A percentile compares a stretch with the other conserved stretches of the same genome.
Evolutionary conservation across 1,140 invertebrate species (phyloP).

Genomic region (Luehdorfia chinensis): DNA sequence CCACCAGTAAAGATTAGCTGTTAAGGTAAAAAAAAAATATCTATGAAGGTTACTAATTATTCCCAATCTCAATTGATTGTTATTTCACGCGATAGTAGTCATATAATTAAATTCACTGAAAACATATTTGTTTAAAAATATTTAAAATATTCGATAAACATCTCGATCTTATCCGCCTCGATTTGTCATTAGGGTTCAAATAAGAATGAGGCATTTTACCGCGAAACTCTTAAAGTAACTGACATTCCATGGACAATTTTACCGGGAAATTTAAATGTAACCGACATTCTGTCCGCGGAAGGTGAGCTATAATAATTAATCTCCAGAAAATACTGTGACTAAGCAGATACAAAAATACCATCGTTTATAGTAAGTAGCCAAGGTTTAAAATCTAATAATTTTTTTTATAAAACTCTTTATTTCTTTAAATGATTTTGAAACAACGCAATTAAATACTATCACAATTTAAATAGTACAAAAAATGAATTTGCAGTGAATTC

Average conservation of each 20-base stretch:
- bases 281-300: not conserved
- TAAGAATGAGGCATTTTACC: slow-evolving; percentile 7
- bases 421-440: too few species aligned
- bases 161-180: not conserved
- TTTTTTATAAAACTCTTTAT: too few species aligned
- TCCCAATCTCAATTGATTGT: too few species aligned
- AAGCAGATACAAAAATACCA: not conserved
- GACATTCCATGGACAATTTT: slow-evolving; percentile 2
- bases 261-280: slow-evolving; percentile 13
- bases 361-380: not conserved
- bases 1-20: too few species aligned
- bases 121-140: not conserved
- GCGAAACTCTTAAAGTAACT: not conserved
- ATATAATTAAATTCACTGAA: too few species aligned
- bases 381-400: too few species aligned
- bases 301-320: not conserved
- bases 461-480: too few species aligned
- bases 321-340: slow-evolving; percentile 5
- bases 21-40: too few species aligned
- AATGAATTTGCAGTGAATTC: too few species aligned
- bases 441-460: too few species aligned
- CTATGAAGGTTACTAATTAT: too few species aligned
- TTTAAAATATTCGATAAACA: not conserved
- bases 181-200: not conserved
- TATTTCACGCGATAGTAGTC: too few species aligned